These are phyloP conservation scores for Clarias laeviceps DNA, from an alignment of 2,797 vertebrate genomes.

Conservation along the genomic window DNA sequence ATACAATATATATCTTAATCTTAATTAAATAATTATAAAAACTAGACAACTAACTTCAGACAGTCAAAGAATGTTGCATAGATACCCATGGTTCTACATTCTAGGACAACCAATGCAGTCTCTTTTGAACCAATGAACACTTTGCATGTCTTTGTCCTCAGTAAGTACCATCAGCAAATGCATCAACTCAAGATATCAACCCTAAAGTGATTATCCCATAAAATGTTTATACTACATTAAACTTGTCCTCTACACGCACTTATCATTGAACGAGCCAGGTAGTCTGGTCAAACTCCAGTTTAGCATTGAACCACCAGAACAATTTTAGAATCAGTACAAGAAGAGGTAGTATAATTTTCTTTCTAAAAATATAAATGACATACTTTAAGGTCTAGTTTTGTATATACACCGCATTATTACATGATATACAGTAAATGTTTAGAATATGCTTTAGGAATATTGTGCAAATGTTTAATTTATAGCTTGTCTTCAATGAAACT, in stretches of 20 bases:
- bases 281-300: background rate
- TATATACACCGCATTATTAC: background rate
- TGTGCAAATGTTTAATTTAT: background rate
- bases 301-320: background rate
- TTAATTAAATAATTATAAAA: conserved; percentile 1
- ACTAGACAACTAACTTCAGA: background rate
- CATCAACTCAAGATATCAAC: background rate
- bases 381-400: background rate
- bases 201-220: background rate
- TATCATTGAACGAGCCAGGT: background rate
- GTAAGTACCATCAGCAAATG: background rate
- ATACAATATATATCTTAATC: background rate
- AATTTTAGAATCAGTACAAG: background rate
- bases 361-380: background rate
- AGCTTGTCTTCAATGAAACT: background rate
- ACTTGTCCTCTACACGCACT: background rate
- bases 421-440: background rate
- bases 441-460: background rate
- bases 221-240: background rate
- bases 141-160: background rate
- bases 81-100: background rate
- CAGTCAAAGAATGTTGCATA: background rate
- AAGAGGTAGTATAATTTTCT: background rate
- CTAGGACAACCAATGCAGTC: background rate
- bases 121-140: background rate